A percentile compares a stretch with the other conserved stretches of the same genome.
phyloP scores from a whole-genome alignment of 2,888 invertebrate species.

The Tricholauxania praeusta region DNA sequence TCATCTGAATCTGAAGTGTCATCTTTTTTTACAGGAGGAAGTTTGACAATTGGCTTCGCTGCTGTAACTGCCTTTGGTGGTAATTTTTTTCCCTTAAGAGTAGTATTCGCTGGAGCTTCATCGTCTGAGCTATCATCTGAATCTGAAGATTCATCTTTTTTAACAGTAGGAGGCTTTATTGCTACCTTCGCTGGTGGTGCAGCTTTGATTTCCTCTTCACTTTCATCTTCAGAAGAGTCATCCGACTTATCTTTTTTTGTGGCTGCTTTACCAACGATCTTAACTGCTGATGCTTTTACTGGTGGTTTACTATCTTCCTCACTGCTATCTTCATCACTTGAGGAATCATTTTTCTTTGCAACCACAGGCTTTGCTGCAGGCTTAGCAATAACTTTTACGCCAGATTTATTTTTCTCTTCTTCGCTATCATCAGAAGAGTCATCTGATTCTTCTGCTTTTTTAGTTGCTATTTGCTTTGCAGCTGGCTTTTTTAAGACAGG shows the following conservation, averaged over 20 bases:
- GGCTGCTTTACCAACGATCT: slow-evolving; percentile 6
- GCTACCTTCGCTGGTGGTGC: slow-evolving; percentile 29
- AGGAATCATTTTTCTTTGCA: slow-evolving; percentile 47
- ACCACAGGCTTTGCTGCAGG: slow-evolving; percentile 54
- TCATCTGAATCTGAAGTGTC: slow-evolving; percentile 54
- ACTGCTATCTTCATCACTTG: slow-evolving; percentile 67
- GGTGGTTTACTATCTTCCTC: slow-evolving; percentile 57
- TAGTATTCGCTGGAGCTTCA: slow-evolving; percentile 38
- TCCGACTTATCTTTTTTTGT: slow-evolving; percentile 33
- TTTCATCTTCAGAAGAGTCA: slow-evolving; percentile 60
- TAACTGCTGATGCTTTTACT: slow-evolving; percentile 43
- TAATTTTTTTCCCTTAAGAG: slow-evolving; percentile 3
- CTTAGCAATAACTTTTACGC: slow-evolving; percentile 53
- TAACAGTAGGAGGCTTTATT: slow-evolving; percentile 35
- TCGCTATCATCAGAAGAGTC: slow-evolving; percentile 47
- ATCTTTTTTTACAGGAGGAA: slow-evolving; percentile 52
- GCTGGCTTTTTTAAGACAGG: slow-evolving; percentile 48
- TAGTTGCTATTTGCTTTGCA: slow-evolving; percentile 30
- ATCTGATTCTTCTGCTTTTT: slow-evolving; percentile 37
- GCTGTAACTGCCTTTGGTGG: slow-evolving; percentile 40
- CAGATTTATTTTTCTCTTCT: slow-evolving; percentile 59
- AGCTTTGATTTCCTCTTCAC: slow-evolving; percentile 38
- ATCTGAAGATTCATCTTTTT: slow-evolving; percentile 46
- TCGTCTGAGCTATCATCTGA: slow-evolving; percentile 57
- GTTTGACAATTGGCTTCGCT: slow-evolving; percentile 37